Percentiles rank a stretch among this genome's conserved stretches.
Conservation (phyloP, 64 coral and sea anemone species). For the Cladopsammia gracilis region DNA sequence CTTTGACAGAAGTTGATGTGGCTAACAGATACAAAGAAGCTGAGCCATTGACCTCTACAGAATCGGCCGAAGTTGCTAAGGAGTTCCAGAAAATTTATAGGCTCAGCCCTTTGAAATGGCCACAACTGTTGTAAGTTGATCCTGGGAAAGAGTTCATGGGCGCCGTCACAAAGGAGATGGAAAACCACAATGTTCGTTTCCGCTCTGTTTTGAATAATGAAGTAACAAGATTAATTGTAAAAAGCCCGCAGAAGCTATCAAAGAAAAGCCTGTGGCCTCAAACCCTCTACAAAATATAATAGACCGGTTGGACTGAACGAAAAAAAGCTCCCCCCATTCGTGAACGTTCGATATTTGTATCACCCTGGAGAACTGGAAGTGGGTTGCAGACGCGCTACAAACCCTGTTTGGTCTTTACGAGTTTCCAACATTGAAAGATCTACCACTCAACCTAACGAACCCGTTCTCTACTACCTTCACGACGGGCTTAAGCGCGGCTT, state of each 20-base stretch:
- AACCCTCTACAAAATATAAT: constrained; percentile 6
- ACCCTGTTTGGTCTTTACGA: constrained; percentile 34
- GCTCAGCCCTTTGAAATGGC: too few species aligned
- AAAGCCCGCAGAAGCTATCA: constrained; percentile 19
- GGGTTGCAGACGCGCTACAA: constrained; percentile 7
- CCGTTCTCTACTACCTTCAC: neutral
- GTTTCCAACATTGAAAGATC: neutral
- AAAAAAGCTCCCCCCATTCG: too few species aligned
- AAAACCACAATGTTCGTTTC: neutral
- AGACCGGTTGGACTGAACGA: constrained; percentile 46
- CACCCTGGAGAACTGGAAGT: constrained; percentile 59
- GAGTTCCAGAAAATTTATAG: constrained; percentile 40
- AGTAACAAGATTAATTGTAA: too few species aligned
- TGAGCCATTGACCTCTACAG: constrained; percentile 11
- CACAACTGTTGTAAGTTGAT: too few species aligned
- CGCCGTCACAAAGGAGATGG: constrained; percentile 37
- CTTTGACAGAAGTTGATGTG: constrained; percentile 22
- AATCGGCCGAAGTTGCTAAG: constrained; percentile 20
- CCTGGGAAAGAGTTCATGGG: too few species aligned
- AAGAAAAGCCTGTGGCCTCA: neutral
- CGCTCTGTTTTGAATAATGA: too few species aligned
- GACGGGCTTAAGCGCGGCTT: constrained; percentile 3
- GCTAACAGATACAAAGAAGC: constrained; percentile 53
- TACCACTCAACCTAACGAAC: neutral
- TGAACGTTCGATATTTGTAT: constrained; percentile 70